Percentiles rank a stretch among this genome's conserved stretches.
Evolutionary conservation across 1,140 invertebrate species (phyloP).

Genomic region (Tetramorium parvispinum): DNA sequence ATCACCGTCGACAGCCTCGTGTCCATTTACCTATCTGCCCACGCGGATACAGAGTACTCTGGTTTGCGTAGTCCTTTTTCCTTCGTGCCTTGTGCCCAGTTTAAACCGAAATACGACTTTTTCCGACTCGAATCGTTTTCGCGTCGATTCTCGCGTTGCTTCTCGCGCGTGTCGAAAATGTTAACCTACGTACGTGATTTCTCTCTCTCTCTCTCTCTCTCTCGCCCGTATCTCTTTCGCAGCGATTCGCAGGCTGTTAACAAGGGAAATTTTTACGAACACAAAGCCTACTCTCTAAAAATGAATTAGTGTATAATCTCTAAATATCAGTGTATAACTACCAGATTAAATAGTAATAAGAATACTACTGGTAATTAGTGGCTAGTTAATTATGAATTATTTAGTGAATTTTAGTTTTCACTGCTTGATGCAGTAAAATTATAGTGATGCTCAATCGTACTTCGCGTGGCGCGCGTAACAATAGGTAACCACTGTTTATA

Average conservation of each 20-base stretch:
- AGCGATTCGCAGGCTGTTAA: not conserved
- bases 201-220: not conserved
- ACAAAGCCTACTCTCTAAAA: not conserved
- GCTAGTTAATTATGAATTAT: too few relatives aligned
- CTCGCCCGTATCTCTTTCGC: not conserved
- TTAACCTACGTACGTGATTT: constrained; percentile 16
- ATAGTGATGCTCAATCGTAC: too few relatives aligned
- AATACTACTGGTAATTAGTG: too few relatives aligned
- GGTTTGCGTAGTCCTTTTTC: constrained; percentile 43
- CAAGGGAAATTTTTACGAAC: not conserved
- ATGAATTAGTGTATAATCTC: too few relatives aligned
- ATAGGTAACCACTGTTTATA: too few relatives aligned
- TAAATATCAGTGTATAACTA: too few relatives aligned
- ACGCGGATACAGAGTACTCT: constrained; percentile 21
- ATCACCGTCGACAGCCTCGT: constrained; percentile 53
- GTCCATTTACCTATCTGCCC: constrained; percentile 57
- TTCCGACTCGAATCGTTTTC: constrained; percentile 35
- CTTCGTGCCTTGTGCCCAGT: constrained; percentile 2
- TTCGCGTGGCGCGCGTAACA: too few relatives aligned
- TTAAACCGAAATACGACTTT: constrained; percentile 47
- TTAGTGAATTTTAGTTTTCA: too few relatives aligned
- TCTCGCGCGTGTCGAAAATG: constrained; percentile 8
- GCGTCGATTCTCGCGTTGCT: not conserved
- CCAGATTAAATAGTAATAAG: too few relatives aligned
- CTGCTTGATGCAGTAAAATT: too few relatives aligned